A percentile compares a stretch with the other conserved stretches of the same genome.
phyloP scores from a whole-genome alignment of 2,113 vertebrate genomes.

The Acinonyx jubatus region DNA sequence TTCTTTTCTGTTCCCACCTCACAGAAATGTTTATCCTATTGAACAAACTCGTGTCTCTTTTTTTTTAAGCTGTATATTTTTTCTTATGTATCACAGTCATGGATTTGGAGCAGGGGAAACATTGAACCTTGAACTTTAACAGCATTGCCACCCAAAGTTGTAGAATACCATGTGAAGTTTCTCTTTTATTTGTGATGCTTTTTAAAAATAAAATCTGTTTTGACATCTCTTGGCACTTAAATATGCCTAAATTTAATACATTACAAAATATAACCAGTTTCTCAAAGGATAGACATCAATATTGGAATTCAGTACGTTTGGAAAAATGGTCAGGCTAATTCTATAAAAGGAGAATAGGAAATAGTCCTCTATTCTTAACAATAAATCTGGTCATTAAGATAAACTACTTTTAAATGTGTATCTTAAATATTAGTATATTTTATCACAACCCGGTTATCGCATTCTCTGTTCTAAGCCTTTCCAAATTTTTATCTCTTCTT shows the following conservation, averaged over 20 bases:
- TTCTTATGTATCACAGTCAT: background rate
- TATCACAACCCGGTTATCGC: background rate
- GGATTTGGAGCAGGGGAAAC: background rate
- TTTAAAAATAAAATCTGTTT: constrained; percentile 39
- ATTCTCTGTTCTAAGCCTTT: background rate
- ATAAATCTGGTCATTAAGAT: background rate
- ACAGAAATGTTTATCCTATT: background rate
- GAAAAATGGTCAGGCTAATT: background rate
- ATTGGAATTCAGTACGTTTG: constrained; percentile 10
- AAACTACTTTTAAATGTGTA: background rate
- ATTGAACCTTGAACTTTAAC: background rate
- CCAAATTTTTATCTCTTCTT: background rate
- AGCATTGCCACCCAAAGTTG: background rate
- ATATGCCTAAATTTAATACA: background rate
- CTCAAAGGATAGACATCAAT: background rate
- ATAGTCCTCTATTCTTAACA: background rate
- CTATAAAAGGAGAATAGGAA: background rate
- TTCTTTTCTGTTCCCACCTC: background rate
- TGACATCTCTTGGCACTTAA: background rate
- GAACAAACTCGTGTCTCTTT: background rate
- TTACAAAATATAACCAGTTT: background rate
- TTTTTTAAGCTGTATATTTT: background rate
- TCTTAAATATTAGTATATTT: constrained; percentile 38
- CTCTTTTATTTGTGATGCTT: background rate
- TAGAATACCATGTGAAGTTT: background rate